Evolutionary conservation across 2,797 vertebrate species (phyloP), one percentile per base, ranked within the genome.

Genomic region (Rhinophrynus dorsalis): DNA sequence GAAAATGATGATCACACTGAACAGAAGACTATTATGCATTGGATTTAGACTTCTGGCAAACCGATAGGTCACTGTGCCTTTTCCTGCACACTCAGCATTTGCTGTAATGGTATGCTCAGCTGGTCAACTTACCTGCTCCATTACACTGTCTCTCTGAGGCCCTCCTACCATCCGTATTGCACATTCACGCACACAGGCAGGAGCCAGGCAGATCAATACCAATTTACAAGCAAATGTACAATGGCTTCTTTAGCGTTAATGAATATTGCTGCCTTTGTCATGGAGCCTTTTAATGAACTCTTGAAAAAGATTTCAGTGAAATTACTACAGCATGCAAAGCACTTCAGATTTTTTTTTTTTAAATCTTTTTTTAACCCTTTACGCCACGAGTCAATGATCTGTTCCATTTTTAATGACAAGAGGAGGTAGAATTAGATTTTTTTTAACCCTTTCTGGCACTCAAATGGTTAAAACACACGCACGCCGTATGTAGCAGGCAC

Each of bases 161-260:
- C 58, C 37, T 50, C 57, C 57, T 61, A 48, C 54, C 44, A 20
- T 40, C 38, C 33, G 42, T 42, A 38, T 38, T 37, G 27, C 30
- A 58, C 54, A 57, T 23, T 24, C 55, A 26, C 26, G 23, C 27
- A 23, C 54, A 44, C 17, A 20, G 4, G 35, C 35, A 4, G 72
- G 13, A 74, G 74, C 76, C 74, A 75, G 50, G 77, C 79, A 63
- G 84, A 87, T 94, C 92, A 88, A 94, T 94, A 86, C 84, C 89
- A 84, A 90, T 93, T 93, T 91, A 88, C 91, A 92, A 90, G 87
- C 87, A 88, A 90, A 92, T 77, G 85, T 83, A 72, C 82, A 87
- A 90, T 81, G 89, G 86, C 92, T 80, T 81, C 85, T 92, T 78
- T 57, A 76, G 80, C 81, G 81, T 83, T 90, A 92, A 94, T 92